Base-by-base conservation (phyloP, 2,888 invertebrate species). In the Cactoblastis cactorum region DNA sequence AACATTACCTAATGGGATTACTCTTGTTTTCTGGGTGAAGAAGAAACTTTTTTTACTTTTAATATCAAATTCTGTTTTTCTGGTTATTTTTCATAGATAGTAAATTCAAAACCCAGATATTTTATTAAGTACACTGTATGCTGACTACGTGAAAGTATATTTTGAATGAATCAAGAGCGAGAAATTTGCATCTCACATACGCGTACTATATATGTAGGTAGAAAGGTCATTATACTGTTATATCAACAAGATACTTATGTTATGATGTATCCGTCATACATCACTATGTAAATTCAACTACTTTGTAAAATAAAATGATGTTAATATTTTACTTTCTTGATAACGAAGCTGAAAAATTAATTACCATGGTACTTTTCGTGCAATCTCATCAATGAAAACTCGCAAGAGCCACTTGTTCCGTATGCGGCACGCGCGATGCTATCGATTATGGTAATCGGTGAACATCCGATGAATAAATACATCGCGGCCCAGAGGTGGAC, bases 381-480 rank as follows among this genome's bases (percentile, higher is more conserved):
- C 75, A 77, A 83, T 82, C 77, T 81, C 67, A 69, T 77, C 69
- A 77, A 77, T 77, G 77, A 72, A 74, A 77, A 66, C 65, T 70
- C 63, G 65, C 64, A 66, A 71, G 69, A 76, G 61, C 60, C 63
- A 66, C 69, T 69, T 71, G 81, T 81, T 82, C 73, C 80, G 80
- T 85, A 87, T 86, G 88, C 87, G 79, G 76, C 78, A 78, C 87
- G 83, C 73, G 78, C 81, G 75, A 75, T 80, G 77, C 69, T 83
- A 83, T 87, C 86, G 85, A 85, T 87, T 88, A 88, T 88, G 88
- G 85, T 88, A 88, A 89, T 89, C 88, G 74, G 63, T 80, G 76
- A 73, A 85, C 88, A 87, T 85, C 85, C 86, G 88, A 87, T 88
- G 87, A 89, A 89, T 89, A 85, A 80, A 85, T 84, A 85, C 80